phyloP scores from a whole-genome alignment of 64 coral and sea anemone species.

The Trachythela sp. region DNA sequence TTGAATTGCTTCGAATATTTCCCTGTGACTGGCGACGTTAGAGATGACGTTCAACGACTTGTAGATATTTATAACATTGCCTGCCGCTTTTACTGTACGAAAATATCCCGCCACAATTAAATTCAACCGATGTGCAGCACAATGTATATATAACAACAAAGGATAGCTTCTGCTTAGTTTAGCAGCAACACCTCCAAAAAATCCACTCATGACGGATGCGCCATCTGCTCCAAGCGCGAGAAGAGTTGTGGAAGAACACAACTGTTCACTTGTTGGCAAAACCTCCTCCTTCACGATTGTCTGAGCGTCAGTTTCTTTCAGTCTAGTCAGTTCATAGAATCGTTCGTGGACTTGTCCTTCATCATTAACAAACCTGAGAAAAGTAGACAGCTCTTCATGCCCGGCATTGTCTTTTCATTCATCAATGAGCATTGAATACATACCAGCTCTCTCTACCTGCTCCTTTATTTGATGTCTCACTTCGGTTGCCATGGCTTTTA shows the following conservation, averaged over 20 bases:
- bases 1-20: neutral
- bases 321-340: slow-evolving; percentile 1
- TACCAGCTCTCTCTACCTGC: neutral
- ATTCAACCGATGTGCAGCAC: slow-evolving; percentile 8
- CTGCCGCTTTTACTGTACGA: neutral
- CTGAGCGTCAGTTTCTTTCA: neutral
- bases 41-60: neutral
- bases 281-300: neutral
- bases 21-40: neutral
- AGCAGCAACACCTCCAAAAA: neutral
- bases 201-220: neutral
- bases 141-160: neutral
- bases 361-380: neutral
- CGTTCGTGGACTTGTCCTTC: slow-evolving; percentile 1
- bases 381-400: slow-evolving; percentile 11
- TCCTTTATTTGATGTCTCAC: neutral
- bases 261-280: neutral
- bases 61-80: neutral
- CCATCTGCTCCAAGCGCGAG: slow-evolving; percentile 17
- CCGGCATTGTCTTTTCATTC: slow-evolving; percentile 5
- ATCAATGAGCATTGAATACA: slow-evolving; percentile 28
- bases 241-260: neutral
- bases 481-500: neutral
- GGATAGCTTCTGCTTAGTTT: neutral
- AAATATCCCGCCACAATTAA: neutral